These are phyloP conservation scores for Parascotia fuliginaria DNA, from an alignment of 2,888 invertebrate genomes.

Conservation along the genomic window DNA sequence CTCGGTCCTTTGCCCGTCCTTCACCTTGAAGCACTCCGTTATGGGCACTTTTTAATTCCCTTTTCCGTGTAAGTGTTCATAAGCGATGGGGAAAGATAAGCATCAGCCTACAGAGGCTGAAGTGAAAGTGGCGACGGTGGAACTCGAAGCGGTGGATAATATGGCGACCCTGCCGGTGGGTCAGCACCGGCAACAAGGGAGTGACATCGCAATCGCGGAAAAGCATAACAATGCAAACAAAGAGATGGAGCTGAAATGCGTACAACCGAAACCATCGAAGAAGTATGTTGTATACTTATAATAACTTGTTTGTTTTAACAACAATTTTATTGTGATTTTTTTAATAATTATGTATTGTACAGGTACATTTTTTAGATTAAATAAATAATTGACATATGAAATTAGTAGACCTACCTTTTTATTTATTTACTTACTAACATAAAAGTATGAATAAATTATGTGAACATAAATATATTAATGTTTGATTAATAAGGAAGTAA, in stretches of 20 bases:
- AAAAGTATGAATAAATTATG: too few relatives aligned
- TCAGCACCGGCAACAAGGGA: constrained; percentile 89
- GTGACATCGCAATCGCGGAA: constrained; percentile 91
- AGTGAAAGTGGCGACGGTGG: constrained; percentile 95
- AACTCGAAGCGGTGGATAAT: constrained; percentile 94
- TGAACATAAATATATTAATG: too few relatives aligned
- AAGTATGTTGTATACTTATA: constrained; percentile 88
- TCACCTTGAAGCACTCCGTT: constrained; percentile 55
- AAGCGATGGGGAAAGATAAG: constrained; percentile 81
- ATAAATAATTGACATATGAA: too few relatives aligned
- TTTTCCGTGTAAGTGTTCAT: constrained; percentile 48
- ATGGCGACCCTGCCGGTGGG: constrained; percentile 96
- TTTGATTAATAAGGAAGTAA: too few relatives aligned
- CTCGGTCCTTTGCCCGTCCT: constrained; percentile 61
- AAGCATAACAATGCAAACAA: constrained; percentile 93
- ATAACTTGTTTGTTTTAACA: constrained; percentile 29
- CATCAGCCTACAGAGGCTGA: constrained; percentile 87
- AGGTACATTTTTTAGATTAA: not conserved
- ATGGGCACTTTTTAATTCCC: constrained; percentile 56
- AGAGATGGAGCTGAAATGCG: constrained; percentile 95
- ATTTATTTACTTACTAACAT: too few relatives aligned
- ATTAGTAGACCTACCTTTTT: too few relatives aligned
- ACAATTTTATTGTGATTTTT: not conserved
- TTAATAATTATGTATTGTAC: not conserved
- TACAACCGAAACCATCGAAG: constrained; percentile 93